Percentiles rank a stretch among this genome's conserved stretches.
Conservation (phyloP, 1,140 invertebrate species). For the Oryctes rhinoceros region DNA sequence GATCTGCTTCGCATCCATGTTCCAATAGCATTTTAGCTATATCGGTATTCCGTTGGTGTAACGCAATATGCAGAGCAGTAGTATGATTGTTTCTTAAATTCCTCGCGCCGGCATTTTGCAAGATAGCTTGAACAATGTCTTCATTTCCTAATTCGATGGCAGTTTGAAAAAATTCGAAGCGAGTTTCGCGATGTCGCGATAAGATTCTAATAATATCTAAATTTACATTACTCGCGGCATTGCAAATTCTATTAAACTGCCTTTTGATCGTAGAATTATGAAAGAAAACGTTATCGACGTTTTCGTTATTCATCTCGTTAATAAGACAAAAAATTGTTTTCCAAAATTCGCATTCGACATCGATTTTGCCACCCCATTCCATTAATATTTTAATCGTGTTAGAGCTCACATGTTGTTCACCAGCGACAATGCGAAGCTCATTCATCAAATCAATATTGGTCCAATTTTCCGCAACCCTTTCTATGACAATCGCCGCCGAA, state of each 20-base stretch:
- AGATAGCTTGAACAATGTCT: background rate
- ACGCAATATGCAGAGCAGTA: background rate
- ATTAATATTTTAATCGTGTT: background rate
- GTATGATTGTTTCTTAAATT: background rate
- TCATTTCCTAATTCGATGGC: background rate
- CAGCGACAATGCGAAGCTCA: background rate
- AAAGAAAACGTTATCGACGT: too few species aligned
- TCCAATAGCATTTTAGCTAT: slow-evolving; percentile 78
- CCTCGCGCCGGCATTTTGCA: background rate
- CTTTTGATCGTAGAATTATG: too few species aligned
- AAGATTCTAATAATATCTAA: background rate
- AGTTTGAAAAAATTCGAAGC: background rate
- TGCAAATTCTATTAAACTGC: too few species aligned
- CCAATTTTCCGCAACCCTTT: background rate
- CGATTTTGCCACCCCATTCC: background rate
- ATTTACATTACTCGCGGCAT: background rate
- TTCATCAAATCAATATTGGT: background rate
- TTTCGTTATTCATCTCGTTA: too few species aligned
- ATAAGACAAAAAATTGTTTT: background rate
- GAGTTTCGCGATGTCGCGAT: background rate
- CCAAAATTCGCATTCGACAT: background rate
- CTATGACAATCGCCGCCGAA: background rate
- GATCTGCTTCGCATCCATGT: slow-evolving; percentile 78
- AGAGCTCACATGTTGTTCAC: background rate
- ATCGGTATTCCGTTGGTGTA: slow-evolving; percentile 53